A percentile compares a stretch with the other conserved stretches of the same genome.
Conservation (phyloP, 2,797 vertebrate species). For the Pogoniulus pusillus region DNA sequence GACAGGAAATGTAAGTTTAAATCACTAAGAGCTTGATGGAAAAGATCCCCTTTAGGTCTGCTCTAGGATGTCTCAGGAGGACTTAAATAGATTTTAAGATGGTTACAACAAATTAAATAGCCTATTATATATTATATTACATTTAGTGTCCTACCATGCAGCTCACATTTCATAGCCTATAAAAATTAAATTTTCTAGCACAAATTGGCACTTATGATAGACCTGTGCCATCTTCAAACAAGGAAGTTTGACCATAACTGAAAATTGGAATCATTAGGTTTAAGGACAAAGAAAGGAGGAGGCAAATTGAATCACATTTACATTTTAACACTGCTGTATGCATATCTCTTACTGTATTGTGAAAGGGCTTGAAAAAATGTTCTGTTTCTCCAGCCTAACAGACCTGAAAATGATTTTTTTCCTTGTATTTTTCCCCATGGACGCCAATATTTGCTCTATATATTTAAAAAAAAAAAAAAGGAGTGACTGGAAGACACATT, state of each 20-base stretch:
- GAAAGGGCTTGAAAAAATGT: not conserved
- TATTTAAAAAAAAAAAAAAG: not conserved
- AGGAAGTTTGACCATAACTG: not conserved
- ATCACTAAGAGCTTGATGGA: not conserved
- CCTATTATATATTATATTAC: conserved; percentile 20
- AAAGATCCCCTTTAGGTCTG: conserved; percentile 29
- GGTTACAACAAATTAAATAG: conserved; percentile 55
- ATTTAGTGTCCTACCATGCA: conserved; percentile 5
- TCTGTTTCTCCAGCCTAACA: not conserved
- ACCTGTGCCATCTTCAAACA: conserved; percentile 34
- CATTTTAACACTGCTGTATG: not conserved
- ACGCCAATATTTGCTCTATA: not conserved
- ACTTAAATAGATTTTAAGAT: conserved; percentile 48
- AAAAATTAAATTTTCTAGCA: conserved; percentile 54
- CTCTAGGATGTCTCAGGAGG: conserved; percentile 6
- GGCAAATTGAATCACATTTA: conserved; percentile 6
- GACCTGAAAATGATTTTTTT: not conserved
- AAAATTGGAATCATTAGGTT: conserved; percentile 20
- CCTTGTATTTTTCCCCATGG: not conserved
- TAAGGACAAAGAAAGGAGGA: not conserved
- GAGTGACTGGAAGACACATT: not conserved
- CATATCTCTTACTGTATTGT: not conserved
- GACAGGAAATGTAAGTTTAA: not conserved
- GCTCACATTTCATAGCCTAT: conserved; percentile 34
- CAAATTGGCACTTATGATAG: conserved; percentile 38